Percentiles rank a stretch among this genome's conserved stretches.
These are phyloP conservation scores for Meiosimyza platycephala DNA, from an alignment of 2,888 invertebrate genomes.

Conservation along the genomic window DNA sequence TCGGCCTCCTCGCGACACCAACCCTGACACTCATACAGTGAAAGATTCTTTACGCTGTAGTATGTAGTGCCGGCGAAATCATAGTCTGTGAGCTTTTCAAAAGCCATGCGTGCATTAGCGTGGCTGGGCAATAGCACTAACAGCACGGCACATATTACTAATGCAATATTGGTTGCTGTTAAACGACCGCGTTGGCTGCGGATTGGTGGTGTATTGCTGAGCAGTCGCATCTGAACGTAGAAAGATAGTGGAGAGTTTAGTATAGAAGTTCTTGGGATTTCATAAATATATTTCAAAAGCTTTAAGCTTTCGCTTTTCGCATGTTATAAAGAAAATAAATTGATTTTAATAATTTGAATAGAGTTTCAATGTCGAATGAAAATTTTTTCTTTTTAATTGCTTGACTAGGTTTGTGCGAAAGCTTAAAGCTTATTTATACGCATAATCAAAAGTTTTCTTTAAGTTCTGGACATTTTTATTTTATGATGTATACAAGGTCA, in stretches of 20 bases:
- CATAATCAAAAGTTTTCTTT: no score
- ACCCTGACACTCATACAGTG: conserved; percentile 93
- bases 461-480: no score
- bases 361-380: no score
- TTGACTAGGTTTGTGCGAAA: no score
- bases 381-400: no score
- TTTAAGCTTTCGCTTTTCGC: no score
- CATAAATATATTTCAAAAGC: background rate
- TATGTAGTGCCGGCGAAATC: conserved; percentile 93
- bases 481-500: no score
- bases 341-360: no score
- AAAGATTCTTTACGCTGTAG: conserved; percentile 91
- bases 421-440: no score
- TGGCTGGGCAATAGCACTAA: conserved; percentile 49
- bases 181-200: conserved; percentile 20
- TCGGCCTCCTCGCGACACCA: conserved; percentile 95
- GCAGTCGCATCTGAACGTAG: conserved; percentile 49
- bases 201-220: conserved; percentile 15
- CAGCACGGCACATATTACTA: conserved; percentile 39
- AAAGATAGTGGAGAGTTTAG: background rate
- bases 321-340: no score
- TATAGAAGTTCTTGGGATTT: background rate
- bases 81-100: conserved; percentile 92
- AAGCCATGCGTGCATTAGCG: conserved; percentile 83
- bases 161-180: conserved; percentile 40